Evolutionary conservation across 2,797 vertebrate genomes (phyloP), one percentile per base, ranked within the genome.

Genomic region (Lacerta bilineata): DNA sequence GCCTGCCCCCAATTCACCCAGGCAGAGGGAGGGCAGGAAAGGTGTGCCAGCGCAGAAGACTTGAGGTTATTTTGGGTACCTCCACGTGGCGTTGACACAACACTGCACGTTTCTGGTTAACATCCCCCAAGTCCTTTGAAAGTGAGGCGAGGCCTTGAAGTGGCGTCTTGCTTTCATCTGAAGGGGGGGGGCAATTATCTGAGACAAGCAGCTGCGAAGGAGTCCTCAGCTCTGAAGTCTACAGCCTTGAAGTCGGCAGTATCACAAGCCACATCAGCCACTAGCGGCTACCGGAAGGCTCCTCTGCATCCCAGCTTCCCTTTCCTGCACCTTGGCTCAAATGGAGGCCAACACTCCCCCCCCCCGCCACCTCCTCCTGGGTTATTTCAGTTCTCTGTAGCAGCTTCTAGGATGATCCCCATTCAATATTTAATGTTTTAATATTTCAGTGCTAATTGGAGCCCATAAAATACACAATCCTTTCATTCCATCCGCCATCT

Each of bases 171-270:
- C 33, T 36, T 84, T 84, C 69, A 74, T 84, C 69, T 25, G 36
- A 75, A 76, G 13, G 29, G 33, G 50, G 83, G 50, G 83, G 50
- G 23, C 41, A 59, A 74, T 84, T 75, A 84, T 29, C 50, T 74
- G 41, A 84, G 71, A 75, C 50, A 39, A 27, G 33, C 13, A 17
- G 33, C 83, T 27, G n/a, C 29, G 25, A 64, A 64, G 61, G 61
- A 64, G 59, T 23, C 41, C 1, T 33, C 81, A 69, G 27, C 29
- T 25, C 20, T 29, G 81, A 29, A 61, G 27, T 1, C 25, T 4
- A 61, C 11, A 33, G 43, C 83, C 83, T 83, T 29, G 64, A 69
- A 74, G 33, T 29, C 3, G 1, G 82, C 20, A 25, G 18, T 9
- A 8, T 17, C 4, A 72, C 27, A 2, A 46, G 10, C 25, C 3